These are phyloP conservation scores for Mormyrops attenuatus DNA, from an alignment of 2,797 vertebrate genomes.

Conservation along the genomic window DNA sequence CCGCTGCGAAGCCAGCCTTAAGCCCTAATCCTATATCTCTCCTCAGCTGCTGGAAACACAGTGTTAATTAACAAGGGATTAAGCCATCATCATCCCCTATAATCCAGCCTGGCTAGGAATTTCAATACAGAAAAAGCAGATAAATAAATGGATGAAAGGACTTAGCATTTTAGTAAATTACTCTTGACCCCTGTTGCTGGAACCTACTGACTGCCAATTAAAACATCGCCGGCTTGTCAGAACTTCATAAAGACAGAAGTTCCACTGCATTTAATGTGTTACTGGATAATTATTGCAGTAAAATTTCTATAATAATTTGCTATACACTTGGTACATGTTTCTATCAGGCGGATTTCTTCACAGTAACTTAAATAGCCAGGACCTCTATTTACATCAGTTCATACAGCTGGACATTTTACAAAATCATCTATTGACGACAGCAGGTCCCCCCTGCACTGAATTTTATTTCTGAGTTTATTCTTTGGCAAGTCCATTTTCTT, in stretches of 20 bases:
- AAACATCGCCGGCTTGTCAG: conserved; percentile 66
- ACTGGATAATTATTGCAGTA: not conserved
- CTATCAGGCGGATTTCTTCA: not conserved
- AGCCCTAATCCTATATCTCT: conserved; percentile 37
- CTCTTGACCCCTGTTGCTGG: conserved; percentile 69
- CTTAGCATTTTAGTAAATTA: conserved; percentile 74
- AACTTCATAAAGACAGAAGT: conserved; percentile 46
- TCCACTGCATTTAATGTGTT: not conserved
- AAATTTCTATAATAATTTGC: not conserved
- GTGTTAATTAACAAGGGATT: conserved; percentile 75
- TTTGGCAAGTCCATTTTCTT: not conserved
- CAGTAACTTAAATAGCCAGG: not conserved
- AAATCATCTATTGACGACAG: not conserved
- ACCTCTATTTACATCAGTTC: not conserved
- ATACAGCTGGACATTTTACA: not conserved
- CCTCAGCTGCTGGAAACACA: conserved; percentile 72
- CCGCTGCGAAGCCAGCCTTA: conserved; percentile 42
- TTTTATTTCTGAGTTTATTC: not conserved
- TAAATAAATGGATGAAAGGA: conserved; percentile 34
- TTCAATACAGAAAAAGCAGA: conserved; percentile 55
- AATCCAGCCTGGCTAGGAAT: conserved; percentile 70
- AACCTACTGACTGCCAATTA: conserved; percentile 73
- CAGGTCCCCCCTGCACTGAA: not conserved
- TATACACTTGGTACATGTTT: not conserved
- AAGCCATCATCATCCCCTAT: conserved; percentile 70